Conservation (phyloP, 2,113 vertebrate species). For the Neodontobutis hainanensis region DNA sequence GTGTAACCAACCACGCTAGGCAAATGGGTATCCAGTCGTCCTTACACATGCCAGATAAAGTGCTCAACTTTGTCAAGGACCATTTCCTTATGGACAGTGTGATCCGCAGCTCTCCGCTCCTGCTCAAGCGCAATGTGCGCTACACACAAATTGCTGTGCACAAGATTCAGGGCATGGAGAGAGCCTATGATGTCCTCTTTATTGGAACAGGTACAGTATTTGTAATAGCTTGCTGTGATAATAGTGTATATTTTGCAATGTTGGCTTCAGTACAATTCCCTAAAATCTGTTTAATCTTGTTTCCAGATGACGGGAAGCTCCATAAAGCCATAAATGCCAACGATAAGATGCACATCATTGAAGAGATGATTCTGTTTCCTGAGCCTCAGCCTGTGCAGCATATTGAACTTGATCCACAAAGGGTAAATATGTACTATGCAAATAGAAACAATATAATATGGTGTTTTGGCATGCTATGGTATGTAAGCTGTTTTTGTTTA, state of each 20-base stretch:
- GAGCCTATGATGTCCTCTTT: constrained; percentile 87
- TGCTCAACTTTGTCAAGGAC: constrained; percentile 95
- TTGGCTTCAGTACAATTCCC: neutral
- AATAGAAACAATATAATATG: constrained; percentile 2
- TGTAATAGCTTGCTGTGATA: neutral
- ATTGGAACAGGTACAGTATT: constrained; percentile 84
- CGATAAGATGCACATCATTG: constrained; percentile 82
- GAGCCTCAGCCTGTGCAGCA: constrained; percentile 83
- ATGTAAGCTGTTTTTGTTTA: neutral
- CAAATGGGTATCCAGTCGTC: constrained; percentile 87
- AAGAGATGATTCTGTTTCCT: constrained; percentile 87
- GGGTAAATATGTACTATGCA: constrained; percentile 65
- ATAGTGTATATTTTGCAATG: neutral
- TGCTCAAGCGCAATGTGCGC: constrained; percentile 83
- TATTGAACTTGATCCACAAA: constrained; percentile 85
- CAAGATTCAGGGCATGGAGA: constrained; percentile 77
- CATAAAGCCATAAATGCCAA: constrained; percentile 87
- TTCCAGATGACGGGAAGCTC: constrained; percentile 85
- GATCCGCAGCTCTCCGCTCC: constrained; percentile 83
- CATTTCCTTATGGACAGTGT: constrained; percentile 94
- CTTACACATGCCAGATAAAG: constrained; percentile 91
- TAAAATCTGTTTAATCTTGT: neutral
- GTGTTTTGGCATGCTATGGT: constrained; percentile 13
- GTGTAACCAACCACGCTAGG: constrained; percentile 85
- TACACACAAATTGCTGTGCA: constrained; percentile 89